A percentile compares a stretch with the other conserved stretches of the same genome.
These are phyloP conservation scores for Lasiurus cinereus DNA, from an alignment of 2,113 vertebrate species.

Conservation along the genomic window DNA sequence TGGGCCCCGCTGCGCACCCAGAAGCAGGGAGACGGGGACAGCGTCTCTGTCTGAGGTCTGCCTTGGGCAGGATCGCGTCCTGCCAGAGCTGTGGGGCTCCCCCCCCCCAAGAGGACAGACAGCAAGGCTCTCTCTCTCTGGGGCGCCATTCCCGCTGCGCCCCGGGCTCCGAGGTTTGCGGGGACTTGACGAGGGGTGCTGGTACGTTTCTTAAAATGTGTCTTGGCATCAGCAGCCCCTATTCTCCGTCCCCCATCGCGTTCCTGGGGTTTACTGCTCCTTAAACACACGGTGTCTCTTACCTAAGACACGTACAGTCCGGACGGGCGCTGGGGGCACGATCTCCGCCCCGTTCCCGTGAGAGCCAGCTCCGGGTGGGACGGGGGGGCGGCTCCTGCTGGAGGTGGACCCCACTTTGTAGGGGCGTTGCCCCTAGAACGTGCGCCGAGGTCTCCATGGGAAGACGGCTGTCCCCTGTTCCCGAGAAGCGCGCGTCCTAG, in stretches of 20 bases:
- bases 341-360: neutral
- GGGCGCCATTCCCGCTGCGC: accelerated
- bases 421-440: neutral
- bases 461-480: neutral
- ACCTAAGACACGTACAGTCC: neutral
- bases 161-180: neutral
- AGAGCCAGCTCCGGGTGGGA: neutral
- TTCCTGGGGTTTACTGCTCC: neutral
- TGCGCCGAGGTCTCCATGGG: neutral
- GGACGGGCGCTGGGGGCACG: neutral
- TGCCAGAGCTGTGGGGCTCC: accelerated
- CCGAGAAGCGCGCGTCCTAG: accelerated
- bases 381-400: neutral
- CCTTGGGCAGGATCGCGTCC: neutral
- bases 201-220: neutral
- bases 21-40: accelerated
- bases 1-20: neutral
- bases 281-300: neutral
- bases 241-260: neutral
- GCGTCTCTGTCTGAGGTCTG: neutral
- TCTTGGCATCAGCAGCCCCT: neutral
- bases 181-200: neutral
- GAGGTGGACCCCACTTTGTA: neutral
- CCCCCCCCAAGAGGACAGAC: too few species aligned
- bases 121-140: neutral